Conservation (phyloP, 2,113 vertebrate genomes). For the Caretta caretta region DNA sequence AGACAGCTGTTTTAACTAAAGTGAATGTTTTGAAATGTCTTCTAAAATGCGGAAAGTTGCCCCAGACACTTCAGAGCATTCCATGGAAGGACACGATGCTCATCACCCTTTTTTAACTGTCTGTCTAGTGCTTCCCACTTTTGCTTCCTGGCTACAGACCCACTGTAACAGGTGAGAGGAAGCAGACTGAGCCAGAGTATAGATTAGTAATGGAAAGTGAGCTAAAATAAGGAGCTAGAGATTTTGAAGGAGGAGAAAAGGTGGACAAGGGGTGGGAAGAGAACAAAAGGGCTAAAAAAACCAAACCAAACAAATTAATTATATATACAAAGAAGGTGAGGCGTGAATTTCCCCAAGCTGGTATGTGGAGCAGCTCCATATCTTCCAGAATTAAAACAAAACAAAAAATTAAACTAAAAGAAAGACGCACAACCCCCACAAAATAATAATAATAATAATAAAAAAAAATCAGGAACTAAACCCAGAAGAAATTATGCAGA, state of each 20-base stretch:
- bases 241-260: not conserved
- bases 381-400: not conserved
- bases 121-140: not conserved
- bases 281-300: not conserved
- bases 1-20: not conserved
- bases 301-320: fast-evolving
- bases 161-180: not conserved
- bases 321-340: not conserved
- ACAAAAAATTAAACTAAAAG: not conserved
- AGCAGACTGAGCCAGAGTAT: not conserved
- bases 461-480: not conserved
- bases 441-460: not conserved
- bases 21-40: not conserved
- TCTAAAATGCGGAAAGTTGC: not conserved
- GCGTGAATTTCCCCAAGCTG: not conserved
- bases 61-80: not conserved
- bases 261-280: not conserved
- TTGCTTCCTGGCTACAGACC: not conserved
- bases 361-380: not conserved
- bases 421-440: fast-evolving
- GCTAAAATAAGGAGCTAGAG: not conserved
- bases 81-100: not conserved
- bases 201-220: not conserved
- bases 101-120: not conserved
- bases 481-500: not conserved